These are phyloP conservation scores for Rafetus swinhoei DNA, from an alignment of 2,113 vertebrate species.

Conservation along the genomic window DNA sequence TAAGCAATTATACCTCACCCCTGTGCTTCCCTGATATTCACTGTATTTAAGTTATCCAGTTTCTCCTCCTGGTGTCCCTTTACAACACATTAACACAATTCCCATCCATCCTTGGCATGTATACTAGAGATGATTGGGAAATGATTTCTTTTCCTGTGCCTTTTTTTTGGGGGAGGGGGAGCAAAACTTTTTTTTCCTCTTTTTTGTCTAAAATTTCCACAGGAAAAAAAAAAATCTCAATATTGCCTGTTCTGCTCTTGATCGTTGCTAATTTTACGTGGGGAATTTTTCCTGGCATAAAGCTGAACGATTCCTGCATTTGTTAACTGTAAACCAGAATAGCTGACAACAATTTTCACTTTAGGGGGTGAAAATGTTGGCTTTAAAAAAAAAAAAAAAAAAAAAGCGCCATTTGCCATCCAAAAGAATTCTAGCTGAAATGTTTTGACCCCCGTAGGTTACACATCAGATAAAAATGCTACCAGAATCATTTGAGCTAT, in stretches of 20 bases:
- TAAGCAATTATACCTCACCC: neutral
- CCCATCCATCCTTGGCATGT: fast-evolving
- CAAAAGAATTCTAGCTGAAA: neutral
- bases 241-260: neutral
- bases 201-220: neutral
- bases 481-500: slow-evolving; percentile 55
- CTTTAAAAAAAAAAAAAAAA: neutral
- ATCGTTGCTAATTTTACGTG: fast-evolving
- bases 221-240: neutral
- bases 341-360: neutral
- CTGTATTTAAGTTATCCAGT: neutral
- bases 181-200: neutral
- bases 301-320: neutral
- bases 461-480: slow-evolving; percentile 38
- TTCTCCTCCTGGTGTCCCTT: neutral
- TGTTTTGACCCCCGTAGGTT: neutral
- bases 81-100: neutral
- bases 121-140: neutral
- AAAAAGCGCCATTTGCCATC: slow-evolving; percentile 3
- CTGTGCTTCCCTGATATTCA: fast-evolving
- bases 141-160: neutral
- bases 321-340: neutral
- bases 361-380: neutral
- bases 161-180: too few species aligned
- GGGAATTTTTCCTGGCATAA: neutral